phyloP scores from a whole-genome alignment of 2,113 vertebrate genomes.

The Microtus richardsoni region DNA sequence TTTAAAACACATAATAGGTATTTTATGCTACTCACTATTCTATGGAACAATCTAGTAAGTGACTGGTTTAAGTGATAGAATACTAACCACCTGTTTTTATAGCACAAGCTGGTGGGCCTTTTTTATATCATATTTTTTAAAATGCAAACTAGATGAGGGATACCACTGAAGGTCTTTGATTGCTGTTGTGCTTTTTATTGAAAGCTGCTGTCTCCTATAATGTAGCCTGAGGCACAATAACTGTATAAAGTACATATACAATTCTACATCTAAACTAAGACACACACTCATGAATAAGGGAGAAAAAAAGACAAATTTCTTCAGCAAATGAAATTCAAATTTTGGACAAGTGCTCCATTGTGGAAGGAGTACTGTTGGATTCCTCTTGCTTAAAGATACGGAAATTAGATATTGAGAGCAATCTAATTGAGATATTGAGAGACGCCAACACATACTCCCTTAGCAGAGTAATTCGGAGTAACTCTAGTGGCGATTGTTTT shows the following conservation, averaged over 20 bases:
- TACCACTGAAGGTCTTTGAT: neutral
- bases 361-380: neutral
- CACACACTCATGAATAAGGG: neutral
- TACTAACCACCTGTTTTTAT: neutral
- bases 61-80: neutral
- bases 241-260: neutral
- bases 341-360: too few relatives aligned
- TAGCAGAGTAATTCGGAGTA: too few relatives aligned
- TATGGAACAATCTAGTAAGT: neutral
- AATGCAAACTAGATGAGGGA: neutral
- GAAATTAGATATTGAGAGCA: neutral
- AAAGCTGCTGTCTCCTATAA: neutral
- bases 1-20: neutral
- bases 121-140: neutral
- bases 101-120: neutral
- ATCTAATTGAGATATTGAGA: too few relatives aligned
- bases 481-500: neutral
- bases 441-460: neutral
- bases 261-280: neutral
- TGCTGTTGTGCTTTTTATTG: neutral
- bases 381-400: neutral
- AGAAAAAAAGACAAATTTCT: neutral
- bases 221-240: neutral
- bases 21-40: neutral
- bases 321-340: neutral